Percentiles rank a stretch among this genome's conserved stretches.
These are phyloP conservation scores for Macrophya annulata DNA, from an alignment of 2,888 invertebrate genomes.

Conservation along the genomic window DNA sequence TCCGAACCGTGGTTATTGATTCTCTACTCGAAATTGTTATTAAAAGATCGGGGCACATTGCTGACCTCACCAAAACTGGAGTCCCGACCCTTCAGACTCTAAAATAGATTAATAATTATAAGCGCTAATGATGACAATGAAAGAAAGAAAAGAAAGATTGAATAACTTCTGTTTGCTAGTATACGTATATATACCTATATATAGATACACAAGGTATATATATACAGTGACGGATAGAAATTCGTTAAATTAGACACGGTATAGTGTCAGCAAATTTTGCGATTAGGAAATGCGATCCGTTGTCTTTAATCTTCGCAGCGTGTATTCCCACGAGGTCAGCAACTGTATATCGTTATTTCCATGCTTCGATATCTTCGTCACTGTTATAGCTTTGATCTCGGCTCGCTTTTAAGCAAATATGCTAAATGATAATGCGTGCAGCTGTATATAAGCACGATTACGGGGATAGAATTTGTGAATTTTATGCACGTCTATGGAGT, in stretches of 20 bases:
- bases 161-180: neutral
- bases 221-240: neutral
- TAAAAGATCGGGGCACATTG: neutral
- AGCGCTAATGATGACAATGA: neutral
- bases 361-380: neutral
- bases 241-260: constrained; percentile 36
- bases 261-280: neutral
- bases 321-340: constrained; percentile 19
- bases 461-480: constrained; percentile 15
- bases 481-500: neutral
- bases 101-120: neutral
- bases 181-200: neutral
- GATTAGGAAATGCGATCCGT: constrained; percentile 40
- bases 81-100: neutral
- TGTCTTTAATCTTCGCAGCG: constrained; percentile 51
- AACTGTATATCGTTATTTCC: constrained; percentile 13
- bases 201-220: neutral
- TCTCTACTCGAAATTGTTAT: constrained; percentile 23
- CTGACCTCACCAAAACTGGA: constrained; percentile 13
- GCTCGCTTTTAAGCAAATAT: constrained; percentile 45
- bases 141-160: neutral
- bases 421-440: constrained; percentile 25
- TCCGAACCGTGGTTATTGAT: constrained; percentile 15
- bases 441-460: constrained; percentile 1
- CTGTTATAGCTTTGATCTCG: constrained; percentile 44